Percentiles rank a stretch among this genome's conserved stretches.
phyloP scores from a whole-genome alignment of 2,797 vertebrate genomes.

The Dipus sagitta region DNA sequence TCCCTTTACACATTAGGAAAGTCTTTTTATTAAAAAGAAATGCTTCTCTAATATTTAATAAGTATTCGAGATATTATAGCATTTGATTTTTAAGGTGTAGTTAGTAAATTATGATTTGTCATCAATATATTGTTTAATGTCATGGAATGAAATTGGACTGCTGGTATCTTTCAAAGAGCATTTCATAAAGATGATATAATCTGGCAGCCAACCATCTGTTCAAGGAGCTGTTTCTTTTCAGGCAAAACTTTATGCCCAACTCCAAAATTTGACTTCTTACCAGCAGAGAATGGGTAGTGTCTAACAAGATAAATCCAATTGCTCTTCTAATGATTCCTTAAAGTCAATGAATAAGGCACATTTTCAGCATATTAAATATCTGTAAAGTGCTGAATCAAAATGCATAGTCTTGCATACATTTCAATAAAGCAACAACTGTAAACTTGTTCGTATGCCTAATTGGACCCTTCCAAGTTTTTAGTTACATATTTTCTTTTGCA shows the following conservation, averaged over 20 bases:
- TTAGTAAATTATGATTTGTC: conserved; percentile 61
- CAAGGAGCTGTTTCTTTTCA: conserved; percentile 27
- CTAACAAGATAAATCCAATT: background rate
- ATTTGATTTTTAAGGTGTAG: conserved; percentile 52
- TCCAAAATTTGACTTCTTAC: conserved; percentile 29
- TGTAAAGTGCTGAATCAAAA: background rate
- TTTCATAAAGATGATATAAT: conserved; percentile 69
- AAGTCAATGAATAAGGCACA: background rate
- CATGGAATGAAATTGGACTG: conserved; percentile 35
- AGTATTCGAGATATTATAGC: conserved; percentile 41
- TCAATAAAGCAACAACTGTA: background rate
- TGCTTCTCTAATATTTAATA: conserved; percentile 58
- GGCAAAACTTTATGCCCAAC: conserved; percentile 57
- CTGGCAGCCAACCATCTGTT: conserved; percentile 70
- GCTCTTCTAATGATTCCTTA: background rate
- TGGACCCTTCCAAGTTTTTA: background rate
- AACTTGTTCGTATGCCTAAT: background rate
- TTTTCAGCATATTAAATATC: background rate
- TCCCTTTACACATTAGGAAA: conserved; percentile 30
- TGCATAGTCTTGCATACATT: background rate
- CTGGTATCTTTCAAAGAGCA: conserved; percentile 57
- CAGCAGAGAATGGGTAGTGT: background rate
- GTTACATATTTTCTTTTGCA: background rate
- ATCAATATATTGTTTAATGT: conserved; percentile 35
- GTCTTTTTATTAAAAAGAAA: conserved; percentile 52